phyloP scores from a whole-genome alignment of 2,888 invertebrate species.

The Mesorhabditis belari region DNA sequence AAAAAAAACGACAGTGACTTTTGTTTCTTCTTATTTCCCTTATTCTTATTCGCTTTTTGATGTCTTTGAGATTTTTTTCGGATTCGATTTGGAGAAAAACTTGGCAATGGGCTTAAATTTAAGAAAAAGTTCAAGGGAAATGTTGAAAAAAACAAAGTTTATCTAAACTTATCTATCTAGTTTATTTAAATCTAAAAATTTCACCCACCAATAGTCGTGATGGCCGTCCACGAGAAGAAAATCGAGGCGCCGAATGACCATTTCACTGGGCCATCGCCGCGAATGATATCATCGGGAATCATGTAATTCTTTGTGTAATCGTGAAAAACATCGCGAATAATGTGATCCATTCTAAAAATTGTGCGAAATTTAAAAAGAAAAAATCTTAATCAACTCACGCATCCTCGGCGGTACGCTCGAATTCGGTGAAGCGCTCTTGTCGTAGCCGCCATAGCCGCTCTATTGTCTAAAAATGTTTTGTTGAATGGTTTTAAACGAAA shows the following conservation, averaged over 20 bases:
- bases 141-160: no score
- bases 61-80: no score
- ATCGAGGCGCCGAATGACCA: constrained; percentile 52
- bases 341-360: constrained; percentile 37
- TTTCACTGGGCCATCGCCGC: constrained; percentile 46
- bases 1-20: no score
- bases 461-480: background rate
- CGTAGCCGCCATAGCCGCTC: background rate
- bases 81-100: no score
- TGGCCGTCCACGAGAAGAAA: constrained; percentile 53
- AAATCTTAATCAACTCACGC: constrained; percentile 21
- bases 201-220: constrained; percentile 51
- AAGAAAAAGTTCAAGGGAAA: no score
- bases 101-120: no score
- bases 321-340: constrained; percentile 46
- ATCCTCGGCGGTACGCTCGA: constrained; percentile 37
- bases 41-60: no score
- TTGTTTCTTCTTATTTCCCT: no score
- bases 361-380: background rate
- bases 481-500: background rate
- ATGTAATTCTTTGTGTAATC: constrained; percentile 52
- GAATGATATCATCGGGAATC: constrained; percentile 50
- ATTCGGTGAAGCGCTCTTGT: constrained; percentile 19
- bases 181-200: no score
- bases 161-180: no score